Base-by-base conservation (phyloP, 2,797 vertebrate species). In the Leptoclinus maculatus region DNA sequence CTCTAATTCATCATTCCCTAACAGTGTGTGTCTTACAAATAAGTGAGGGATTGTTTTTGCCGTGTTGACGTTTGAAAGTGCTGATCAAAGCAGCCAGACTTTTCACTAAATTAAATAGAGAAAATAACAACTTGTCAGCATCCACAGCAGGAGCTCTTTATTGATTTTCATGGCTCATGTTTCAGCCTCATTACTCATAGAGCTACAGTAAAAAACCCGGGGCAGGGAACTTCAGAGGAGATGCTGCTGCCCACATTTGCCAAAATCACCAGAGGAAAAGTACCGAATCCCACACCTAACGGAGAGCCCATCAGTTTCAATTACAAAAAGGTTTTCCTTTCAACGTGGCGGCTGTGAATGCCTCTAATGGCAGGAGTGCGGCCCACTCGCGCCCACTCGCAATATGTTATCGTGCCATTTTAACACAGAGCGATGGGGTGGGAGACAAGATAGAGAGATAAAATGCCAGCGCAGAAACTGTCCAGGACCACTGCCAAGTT, bases 151-250 rank as follows among this genome's bases (percentile, higher is more conserved):
- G 49, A 73, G 72, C 63, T 76, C 66, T 63, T 78, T 85, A 90
- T 91, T 74, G 87, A 87, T 86, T 86, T 90, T 47, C 73, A 70
- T 59, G 71, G 58, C 84, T 84, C 66, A 19, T 34, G 82, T 84
- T 90, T 87, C 79, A 38, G 79, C 80, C 82, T 88, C 80, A 85
- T 86, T 87, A 87, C 79, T 87, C 80, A 76, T 6, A 4, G 67
- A 80, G 81, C 23, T 43, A 56, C 74, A 69, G 76, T 77, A 29
- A 67, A 54, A 27, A 2, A 14, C n/a, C 3, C 13, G 0, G 65
- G 71, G 49, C 34, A 4, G 64, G 59, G 54, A 74, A 64, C 54
- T 67, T 76, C 62, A 70, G 73, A 73, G 69, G 73, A 77, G 67
- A 62, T 0, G 74, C 71, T 27, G 76, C 75, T 47, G 66, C 83